Percentiles rank a stretch among this genome's conserved stretches.
Evolutionary conservation across 2,113 vertebrate species (phyloP).

Genomic region (Neotoma lepida): DNA sequence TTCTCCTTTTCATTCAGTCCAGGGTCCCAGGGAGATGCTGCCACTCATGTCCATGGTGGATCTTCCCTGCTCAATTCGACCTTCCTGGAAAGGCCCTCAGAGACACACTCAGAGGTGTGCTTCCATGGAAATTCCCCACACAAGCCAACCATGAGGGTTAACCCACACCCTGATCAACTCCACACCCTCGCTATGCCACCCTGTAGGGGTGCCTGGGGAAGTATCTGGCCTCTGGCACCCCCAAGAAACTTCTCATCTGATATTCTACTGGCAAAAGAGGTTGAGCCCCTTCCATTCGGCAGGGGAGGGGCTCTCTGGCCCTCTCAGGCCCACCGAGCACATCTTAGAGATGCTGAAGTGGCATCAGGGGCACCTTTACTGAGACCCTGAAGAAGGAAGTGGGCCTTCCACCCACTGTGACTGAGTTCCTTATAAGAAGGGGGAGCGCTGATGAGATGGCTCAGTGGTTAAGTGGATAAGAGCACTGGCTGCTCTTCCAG

Average conservation of each 20-base stretch:
- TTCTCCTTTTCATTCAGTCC: background rate
- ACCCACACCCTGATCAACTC: background rate
- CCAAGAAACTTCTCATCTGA: background rate
- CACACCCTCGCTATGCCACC: background rate
- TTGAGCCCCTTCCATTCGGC: background rate
- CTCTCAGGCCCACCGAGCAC: background rate
- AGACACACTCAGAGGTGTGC: background rate
- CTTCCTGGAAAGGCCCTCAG: background rate
- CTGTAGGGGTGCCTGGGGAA: background rate
- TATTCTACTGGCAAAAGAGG: background rate
- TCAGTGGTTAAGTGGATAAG: background rate
- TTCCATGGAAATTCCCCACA: background rate
- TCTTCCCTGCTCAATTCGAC: background rate
- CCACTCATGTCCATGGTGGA: background rate
- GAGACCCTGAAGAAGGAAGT: background rate
- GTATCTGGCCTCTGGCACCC: background rate
- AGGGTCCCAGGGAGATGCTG: background rate
- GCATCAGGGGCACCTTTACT: background rate
- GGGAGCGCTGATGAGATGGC: background rate
- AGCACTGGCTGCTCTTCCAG: background rate
- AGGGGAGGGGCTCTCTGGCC: background rate
- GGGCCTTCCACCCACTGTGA: rapidly evolving
- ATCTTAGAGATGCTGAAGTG: background rate
- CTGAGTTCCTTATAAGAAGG: background rate
- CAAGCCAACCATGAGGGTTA: background rate